Base-by-base conservation (phyloP, 2,888 invertebrate species). In the Autographa pulchrina region DNA sequence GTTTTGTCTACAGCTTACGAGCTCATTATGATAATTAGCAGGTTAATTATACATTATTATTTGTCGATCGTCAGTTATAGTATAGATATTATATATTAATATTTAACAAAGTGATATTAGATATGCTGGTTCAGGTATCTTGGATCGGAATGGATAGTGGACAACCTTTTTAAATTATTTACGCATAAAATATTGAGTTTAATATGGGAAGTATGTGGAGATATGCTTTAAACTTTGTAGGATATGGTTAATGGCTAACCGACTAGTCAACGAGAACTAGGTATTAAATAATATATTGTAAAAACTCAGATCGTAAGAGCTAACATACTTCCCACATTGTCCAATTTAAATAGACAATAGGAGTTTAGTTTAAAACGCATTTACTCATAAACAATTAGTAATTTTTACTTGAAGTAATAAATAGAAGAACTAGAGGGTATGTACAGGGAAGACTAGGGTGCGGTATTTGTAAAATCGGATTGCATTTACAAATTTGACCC, bases 21-120 rank as follows among this genome's bases (percentile, higher is more conserved):
- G 62, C 48, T 63, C 59, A 62, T 38, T 68, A 56, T 65, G 74
- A 61, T 75, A 68, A 56, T 67, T 69, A 69, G 63, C 48, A 43
- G 62, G 65, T 63, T 81, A 77, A 78, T 82, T 85, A 86, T 64
- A 78, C 70, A 85, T 85, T 86, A 81, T 88, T 88, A 88, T 88
- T 87, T 88, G 88, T 88, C 88, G 73, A 83, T 82, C 74, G 82
- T 83, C 84, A 83, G 77, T 82, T 80, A 79, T 70, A 62, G 69
- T 74, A 78, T 18, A 77, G 16, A 62, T 72, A 74, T 71, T 18
- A 77, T 14, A 62, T 72, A 74, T 71, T 66, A 43, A 60, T 59
- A 68, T 68, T 63, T 52, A 60, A 72, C 54, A 64, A 70, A 69
- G 38, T 58, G 68, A 65, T 63, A 62, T 25, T 56, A 68, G n/a